Conservation (phyloP, 2,113 vertebrate species). For the Ploceus nigricollis region DNA sequence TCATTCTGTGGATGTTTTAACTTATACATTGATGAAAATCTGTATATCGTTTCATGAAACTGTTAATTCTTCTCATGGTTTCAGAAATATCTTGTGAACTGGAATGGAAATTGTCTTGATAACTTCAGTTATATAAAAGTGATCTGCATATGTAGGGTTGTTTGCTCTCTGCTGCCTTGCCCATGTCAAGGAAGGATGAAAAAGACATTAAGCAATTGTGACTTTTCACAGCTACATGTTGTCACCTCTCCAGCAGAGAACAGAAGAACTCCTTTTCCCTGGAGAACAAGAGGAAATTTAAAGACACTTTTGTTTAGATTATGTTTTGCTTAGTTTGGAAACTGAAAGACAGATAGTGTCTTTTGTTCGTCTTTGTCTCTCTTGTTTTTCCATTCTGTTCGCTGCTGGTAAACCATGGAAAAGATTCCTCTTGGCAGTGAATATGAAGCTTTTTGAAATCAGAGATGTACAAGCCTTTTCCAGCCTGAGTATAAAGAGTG, state of each 20-base stretch:
- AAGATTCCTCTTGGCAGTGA: not conserved
- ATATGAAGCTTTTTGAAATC: not conserved
- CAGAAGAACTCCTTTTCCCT: not conserved
- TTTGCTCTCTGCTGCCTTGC: not conserved
- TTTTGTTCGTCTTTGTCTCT: not conserved
- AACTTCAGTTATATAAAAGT: not conserved
- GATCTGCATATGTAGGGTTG: not conserved
- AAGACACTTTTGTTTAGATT: not conserved
- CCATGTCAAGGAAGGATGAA: not conserved
- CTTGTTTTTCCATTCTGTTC: not conserved
- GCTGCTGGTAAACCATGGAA: not conserved
- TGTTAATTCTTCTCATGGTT: not conserved
- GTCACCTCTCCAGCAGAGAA: not conserved
- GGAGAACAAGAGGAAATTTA: not conserved
- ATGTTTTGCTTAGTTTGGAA: not conserved
- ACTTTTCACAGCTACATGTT: not conserved
- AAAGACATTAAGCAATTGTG: not conserved
- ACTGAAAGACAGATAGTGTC: not conserved
- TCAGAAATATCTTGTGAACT: not conserved
- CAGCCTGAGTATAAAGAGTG: not conserved
- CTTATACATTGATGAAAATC: not conserved
- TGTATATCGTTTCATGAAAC: not conserved
- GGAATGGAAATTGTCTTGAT: not conserved
- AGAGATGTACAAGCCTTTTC: not conserved
- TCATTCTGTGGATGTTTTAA: not conserved